Percentiles rank a stretch among this genome's conserved stretches.
Conservation (phyloP, 1,140 invertebrate genomes). For the Oreohelix idahoensis region DNA sequence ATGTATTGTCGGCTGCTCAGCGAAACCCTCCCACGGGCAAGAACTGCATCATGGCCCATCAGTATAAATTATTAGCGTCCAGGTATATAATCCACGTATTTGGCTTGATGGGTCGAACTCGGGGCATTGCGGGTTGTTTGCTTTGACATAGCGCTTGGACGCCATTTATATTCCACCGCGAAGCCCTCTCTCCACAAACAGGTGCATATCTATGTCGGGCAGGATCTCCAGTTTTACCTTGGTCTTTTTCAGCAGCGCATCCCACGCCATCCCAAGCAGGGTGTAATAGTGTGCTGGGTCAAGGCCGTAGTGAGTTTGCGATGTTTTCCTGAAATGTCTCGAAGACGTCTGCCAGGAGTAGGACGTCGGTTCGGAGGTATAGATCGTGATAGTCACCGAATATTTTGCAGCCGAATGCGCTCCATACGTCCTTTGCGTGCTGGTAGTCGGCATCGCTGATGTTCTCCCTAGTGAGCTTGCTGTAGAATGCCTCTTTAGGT, state of each 20-base stretch:
- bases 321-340: not conserved
- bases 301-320: not conserved
- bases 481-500: no score
- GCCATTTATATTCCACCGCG: not conserved
- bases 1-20: not conserved
- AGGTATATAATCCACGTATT: not conserved
- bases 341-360: not conserved
- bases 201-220: not conserved
- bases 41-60: not conserved
- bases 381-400: not conserved
- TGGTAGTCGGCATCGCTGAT: no score
- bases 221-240: not conserved
- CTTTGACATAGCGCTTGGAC: not conserved
- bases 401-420: not conserved
- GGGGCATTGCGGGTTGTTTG: not conserved
- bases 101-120: not conserved
- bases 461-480: no score
- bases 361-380: not conserved
- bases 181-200: not conserved
- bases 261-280: not conserved
- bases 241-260: not conserved
- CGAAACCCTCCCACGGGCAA: not conserved
- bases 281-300: not conserved
- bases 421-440: no score
- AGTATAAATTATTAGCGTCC: constrained; percentile 1